Evolutionary conservation across 2,797 vertebrate genomes (phyloP).

Genomic region (Pseudochromis fuscus): DNA sequence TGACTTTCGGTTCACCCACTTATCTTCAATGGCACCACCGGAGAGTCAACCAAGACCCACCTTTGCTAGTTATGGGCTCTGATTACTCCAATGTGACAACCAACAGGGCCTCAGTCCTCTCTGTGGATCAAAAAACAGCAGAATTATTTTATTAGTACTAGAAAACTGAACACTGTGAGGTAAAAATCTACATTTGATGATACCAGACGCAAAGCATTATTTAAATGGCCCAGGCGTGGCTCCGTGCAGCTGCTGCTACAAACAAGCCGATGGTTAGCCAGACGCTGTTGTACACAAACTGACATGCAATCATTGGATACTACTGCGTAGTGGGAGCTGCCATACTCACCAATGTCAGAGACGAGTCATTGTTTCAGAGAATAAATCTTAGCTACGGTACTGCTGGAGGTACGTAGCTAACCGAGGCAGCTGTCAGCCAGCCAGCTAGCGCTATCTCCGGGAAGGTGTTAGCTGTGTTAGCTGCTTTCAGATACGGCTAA

Average conservation of each 20-base stretch:
- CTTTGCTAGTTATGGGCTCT: conserved; percentile 42
- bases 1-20: conserved; percentile 29
- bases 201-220: conserved; percentile 9
- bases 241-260: conserved; percentile 62
- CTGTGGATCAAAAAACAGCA: conserved; percentile 50
- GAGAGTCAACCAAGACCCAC: conserved; percentile 56
- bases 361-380: conserved; percentile 55
- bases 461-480: conserved; percentile 61
- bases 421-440: conserved; percentile 71
- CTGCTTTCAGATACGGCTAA: conserved; percentile 64
- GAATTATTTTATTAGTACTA: background rate
- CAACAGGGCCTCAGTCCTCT: conserved; percentile 65
- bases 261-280: conserved; percentile 66
- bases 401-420: conserved; percentile 46
- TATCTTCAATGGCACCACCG: conserved; percentile 45
- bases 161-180: background rate
- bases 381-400: conserved; percentile 43
- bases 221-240: conserved; percentile 77
- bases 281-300: conserved; percentile 6
- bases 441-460: conserved; percentile 57
- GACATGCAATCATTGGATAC: background rate
- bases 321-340: background rate
- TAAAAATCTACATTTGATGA: background rate
- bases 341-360: conserved; percentile 79
- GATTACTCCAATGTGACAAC: conserved; percentile 70